Base-by-base conservation (phyloP, 2,888 invertebrate species). In the Drosophila meridionalis region DNA sequence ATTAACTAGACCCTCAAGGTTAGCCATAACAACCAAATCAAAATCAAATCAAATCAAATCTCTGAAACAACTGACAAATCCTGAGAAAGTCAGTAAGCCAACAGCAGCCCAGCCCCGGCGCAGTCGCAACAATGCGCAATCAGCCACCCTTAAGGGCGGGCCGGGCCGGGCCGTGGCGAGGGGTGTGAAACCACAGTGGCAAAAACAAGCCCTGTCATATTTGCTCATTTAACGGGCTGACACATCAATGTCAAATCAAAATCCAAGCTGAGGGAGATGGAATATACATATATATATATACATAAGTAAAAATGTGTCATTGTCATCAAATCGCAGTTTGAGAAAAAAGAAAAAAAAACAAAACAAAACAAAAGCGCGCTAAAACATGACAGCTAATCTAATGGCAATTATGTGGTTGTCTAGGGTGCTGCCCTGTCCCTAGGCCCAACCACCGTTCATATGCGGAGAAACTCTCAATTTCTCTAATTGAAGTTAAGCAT, bases 171-270 rank as follows among this genome's bases (percentile, higher is more conserved):
- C 42, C 38, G 65, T 66, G 62, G 80, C 38, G 65, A 70, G 62
- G 80, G 80, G 68, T 79, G 76, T 26, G 57, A 55, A 61, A 70
- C 82, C 83, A 60, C 87, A 88, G 80, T 30, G 80, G 57, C 88
- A 86, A 82, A 20, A 82, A 75, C 82, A 73, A 73, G 69, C 64
- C 74, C 57, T 86, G 84, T 83, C 89, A 87, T 83, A 84, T 90
- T 88, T 88, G 88, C 87, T 77, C 86, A 91, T 91, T 92, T 91
- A 91, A 91, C 91, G 85, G 85, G 78, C 90, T 89, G 91, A 89
- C 92, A 91, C 88, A 89, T 92, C 92, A 91, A 87, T 91, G 92
- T 92, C 92, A 91, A 80, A 92, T 90, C 90, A 87, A 72, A 86
- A 36, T 52, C 59, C 55, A 40, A 28, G 55, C 55, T 9, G 55